A percentile compares a stretch with the other conserved stretches of the same genome.
phyloP scores from a whole-genome alignment of 1,140 invertebrate genomes.

The Zaprionus gabonicus region DNA sequence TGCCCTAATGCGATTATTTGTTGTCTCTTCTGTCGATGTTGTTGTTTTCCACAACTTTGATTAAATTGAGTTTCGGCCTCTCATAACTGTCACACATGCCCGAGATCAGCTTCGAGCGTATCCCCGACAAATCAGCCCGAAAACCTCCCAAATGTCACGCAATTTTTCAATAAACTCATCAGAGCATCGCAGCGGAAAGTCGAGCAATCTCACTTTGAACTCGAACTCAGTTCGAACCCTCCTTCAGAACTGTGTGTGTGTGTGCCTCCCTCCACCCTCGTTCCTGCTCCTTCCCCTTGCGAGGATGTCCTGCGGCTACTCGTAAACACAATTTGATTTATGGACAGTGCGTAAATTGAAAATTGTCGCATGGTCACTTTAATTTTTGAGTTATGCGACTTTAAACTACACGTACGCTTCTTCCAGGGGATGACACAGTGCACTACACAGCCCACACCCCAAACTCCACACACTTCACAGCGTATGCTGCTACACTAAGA shows the following conservation, averaged over 20 bases:
- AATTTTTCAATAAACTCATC: constrained; percentile 82
- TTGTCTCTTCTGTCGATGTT: constrained; percentile 44
- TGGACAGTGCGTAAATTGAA: constrained; percentile 77
- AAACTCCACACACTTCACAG: constrained; percentile 10
- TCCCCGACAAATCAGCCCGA: constrained; percentile 1
- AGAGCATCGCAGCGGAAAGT: constrained; percentile 44
- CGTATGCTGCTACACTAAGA: constrained; percentile 6
- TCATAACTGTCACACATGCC: constrained; percentile 77
- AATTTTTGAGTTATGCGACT: constrained; percentile 81
- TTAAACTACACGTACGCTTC: constrained; percentile 54
- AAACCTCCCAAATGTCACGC: constrained; percentile 65
- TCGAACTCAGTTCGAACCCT: constrained; percentile 35
- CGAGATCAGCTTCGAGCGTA: constrained; percentile 14
- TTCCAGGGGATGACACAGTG: constrained; percentile 13
- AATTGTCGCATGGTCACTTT: constrained; percentile 82
- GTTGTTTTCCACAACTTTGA: constrained; percentile 49
- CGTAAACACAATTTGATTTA: constrained; percentile 80
- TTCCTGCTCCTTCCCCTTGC: background rate
- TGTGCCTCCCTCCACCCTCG: background rate
- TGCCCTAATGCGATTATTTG: constrained; percentile 70
- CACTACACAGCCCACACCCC: constrained; percentile 7
- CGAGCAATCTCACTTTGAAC: constrained; percentile 54
- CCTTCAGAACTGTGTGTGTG: background rate
- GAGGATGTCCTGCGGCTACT: constrained; percentile 55
- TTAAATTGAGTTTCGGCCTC: constrained; percentile 73